Evolutionary conservation across 2,113 vertebrate species (phyloP).

Genomic region (Pygathrix nemaeus): DNA sequence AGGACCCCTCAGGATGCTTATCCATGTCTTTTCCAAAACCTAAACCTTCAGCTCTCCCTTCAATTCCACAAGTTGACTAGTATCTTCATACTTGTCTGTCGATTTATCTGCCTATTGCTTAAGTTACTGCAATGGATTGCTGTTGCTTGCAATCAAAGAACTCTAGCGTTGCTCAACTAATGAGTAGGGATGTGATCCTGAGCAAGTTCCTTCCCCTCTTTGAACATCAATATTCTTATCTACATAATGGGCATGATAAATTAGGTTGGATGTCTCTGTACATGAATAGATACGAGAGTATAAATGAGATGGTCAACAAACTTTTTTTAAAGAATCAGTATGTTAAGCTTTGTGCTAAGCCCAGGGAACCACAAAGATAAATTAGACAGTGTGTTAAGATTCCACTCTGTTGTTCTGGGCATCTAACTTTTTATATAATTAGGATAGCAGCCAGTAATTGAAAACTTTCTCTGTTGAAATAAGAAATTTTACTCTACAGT

Average conservation of each 20-base stretch:
- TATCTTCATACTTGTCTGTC: neutral
- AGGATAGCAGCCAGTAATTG: neutral
- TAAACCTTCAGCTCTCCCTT: neutral
- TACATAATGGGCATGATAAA: neutral
- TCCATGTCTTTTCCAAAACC: neutral
- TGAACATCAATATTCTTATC: neutral
- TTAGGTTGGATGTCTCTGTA: neutral
- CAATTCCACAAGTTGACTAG: neutral
- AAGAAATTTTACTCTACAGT: neutral
- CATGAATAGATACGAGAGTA: neutral
- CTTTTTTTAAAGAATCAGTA: neutral
- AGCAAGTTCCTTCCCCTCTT: neutral
- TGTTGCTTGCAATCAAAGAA: neutral
- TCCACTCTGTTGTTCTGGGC: neutral
- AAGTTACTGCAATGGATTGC: neutral
- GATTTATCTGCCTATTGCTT: neutral
- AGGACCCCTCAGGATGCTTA: neutral
- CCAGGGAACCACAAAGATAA: neutral
- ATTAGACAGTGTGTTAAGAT: neutral
- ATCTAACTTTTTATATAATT: neutral
- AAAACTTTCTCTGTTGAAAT: neutral
- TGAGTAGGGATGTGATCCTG: neutral
- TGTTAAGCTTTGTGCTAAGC: neutral
- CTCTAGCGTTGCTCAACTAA: neutral
- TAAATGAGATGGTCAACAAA: neutral